These are phyloP conservation scores for Apaloderma vittatum DNA, from an alignment of 2,113 vertebrate genomes.

Conservation along the genomic window DNA sequence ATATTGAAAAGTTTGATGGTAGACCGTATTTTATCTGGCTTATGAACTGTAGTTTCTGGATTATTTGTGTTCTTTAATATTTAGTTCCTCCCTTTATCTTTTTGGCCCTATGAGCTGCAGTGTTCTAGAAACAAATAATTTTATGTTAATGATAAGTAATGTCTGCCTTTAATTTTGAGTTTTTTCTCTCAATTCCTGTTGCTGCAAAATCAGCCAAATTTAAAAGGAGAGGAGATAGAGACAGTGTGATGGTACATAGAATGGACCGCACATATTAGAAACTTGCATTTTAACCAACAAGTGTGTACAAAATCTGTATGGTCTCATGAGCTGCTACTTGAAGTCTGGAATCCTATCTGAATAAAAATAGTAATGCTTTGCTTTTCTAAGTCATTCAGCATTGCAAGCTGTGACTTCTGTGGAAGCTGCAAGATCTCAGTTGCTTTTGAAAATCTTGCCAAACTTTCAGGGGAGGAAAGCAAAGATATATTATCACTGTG, in stretches of 20 bases:
- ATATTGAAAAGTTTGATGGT: neutral
- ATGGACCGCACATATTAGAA: neutral
- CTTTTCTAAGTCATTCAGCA: neutral
- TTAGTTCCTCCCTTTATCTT: neutral
- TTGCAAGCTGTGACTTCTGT: neutral
- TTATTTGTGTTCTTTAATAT: neutral
- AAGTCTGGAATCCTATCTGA: neutral
- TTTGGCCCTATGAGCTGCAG: neutral
- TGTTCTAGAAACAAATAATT: neutral
- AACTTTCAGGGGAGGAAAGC: conserved; percentile 1
- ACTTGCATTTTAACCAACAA: neutral
- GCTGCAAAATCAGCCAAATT: neutral
- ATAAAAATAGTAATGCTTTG: neutral
- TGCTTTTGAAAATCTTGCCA: conserved; percentile 12
- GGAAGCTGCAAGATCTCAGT: neutral
- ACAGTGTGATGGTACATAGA: neutral
- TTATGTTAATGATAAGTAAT: neutral
- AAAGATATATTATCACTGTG: neutral
- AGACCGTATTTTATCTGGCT: neutral
- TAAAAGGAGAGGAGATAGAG: neutral
- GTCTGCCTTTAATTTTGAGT: neutral
- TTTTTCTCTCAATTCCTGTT: neutral
- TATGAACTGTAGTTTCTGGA: neutral
- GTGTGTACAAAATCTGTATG: neutral
- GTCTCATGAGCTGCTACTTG: neutral